phyloP scores from a whole-genome alignment of 2,113 vertebrate species.

The Neodontobutis hainanensis region DNA sequence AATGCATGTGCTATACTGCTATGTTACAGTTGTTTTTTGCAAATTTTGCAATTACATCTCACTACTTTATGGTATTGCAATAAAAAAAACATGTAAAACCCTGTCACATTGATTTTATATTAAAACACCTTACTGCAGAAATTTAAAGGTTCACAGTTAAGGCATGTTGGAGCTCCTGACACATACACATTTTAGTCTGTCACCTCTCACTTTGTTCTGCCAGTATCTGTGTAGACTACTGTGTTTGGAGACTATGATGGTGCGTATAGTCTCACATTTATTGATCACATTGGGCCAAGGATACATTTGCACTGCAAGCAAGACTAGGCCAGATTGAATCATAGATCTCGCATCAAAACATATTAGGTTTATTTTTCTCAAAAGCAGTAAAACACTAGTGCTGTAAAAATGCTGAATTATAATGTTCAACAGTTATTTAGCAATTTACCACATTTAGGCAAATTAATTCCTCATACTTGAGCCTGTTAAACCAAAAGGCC shows the following conservation, averaged over 20 bases:
- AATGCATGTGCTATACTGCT: background rate
- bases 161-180: background rate
- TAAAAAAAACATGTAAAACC: slow-evolving; percentile 1
- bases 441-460: slow-evolving; percentile 27
- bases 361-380: no score
- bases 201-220: slow-evolving; percentile 4
- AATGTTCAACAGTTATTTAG: slow-evolving; percentile 26
- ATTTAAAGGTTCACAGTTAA: background rate
- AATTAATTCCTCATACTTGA: slow-evolving; percentile 36
- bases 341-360: no score
- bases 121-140: background rate
- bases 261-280: no score
- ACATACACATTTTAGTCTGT: background rate
- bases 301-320: no score
- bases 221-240: background rate
- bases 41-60: slow-evolving; percentile 1
- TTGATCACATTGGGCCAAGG: no score
- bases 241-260: background rate
- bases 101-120: background rate
- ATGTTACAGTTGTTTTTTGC: background rate
- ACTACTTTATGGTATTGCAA: background rate
- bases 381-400: background rate
- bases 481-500: background rate
- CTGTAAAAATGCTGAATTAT: slow-evolving; percentile 19
- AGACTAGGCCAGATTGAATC: no score